A percentile compares a stretch with the other conserved stretches of the same genome.
phyloP scores from a whole-genome alignment of 1,140 invertebrate species.

The Aphelenchoides besseyi region DNA sequence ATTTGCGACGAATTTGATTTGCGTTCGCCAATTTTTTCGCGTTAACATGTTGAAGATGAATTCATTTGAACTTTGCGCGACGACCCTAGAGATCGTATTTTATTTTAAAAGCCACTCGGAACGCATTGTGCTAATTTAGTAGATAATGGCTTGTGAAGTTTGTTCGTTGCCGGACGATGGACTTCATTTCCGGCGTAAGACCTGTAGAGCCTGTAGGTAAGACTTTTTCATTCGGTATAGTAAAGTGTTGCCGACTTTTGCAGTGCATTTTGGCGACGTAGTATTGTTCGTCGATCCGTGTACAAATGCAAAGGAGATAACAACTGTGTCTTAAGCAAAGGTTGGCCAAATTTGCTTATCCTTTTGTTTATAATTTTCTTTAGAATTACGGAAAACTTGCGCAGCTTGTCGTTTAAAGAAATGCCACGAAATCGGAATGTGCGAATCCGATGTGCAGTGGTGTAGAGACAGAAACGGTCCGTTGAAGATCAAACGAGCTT shows the following conservation, averaged over 20 bases:
- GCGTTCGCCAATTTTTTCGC: too few relatives aligned
- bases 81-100: too few relatives aligned
- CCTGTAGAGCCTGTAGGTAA: neutral
- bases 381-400: constrained; percentile 1
- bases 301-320: constrained; percentile 2
- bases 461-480: neutral
- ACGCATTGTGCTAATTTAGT: neutral
- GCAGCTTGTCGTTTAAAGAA: neutral
- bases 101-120: neutral
- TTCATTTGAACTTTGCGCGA: too few relatives aligned
- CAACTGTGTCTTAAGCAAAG: neutral
- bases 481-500: neutral
- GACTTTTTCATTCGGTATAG: neutral
- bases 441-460: constrained; percentile 4
- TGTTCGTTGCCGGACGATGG: neutral
- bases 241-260: neutral
- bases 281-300: neutral
- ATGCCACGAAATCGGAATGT: neutral
- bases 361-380: neutral
- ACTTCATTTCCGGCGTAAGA: neutral
- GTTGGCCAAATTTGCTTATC: too few relatives aligned
- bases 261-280: neutral
- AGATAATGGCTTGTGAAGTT: neutral
- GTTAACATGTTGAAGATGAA: too few relatives aligned
- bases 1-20: too few relatives aligned